phyloP scores from a whole-genome alignment of 2,888 invertebrate genomes.

The Noctua pronuba region DNA sequence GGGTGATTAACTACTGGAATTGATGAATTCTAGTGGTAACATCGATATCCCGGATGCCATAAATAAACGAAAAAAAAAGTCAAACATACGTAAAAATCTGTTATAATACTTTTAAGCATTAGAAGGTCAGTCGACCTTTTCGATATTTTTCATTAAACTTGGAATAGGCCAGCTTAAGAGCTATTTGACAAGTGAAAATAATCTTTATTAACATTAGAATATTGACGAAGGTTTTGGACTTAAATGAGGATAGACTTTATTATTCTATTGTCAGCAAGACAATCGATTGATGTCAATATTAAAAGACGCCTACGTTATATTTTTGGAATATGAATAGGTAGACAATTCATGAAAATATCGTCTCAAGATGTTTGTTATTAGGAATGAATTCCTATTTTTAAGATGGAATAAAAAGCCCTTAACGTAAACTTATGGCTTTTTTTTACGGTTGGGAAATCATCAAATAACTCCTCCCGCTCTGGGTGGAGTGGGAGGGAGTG shows the following conservation, averaged over 20 bases:
- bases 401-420: background rate
- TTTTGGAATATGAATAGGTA: too few relatives aligned
- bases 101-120: background rate
- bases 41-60: too few relatives aligned
- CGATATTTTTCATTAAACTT: background rate
- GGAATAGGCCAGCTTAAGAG: background rate
- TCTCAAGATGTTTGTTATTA: background rate
- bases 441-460: too few relatives aligned
- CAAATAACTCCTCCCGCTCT: too few relatives aligned
- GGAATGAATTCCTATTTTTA: background rate
- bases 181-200: background rate
- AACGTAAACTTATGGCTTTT: too few relatives aligned
- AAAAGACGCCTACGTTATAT: background rate
- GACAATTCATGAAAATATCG: background rate
- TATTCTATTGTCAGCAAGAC: background rate
- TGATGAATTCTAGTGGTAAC: background rate
- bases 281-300: background rate
- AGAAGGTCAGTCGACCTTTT: background rate
- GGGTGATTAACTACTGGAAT: too few relatives aligned
- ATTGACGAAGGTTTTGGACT: background rate
- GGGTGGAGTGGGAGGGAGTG: too few relatives aligned
- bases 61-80: too few relatives aligned
- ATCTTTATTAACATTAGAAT: background rate
- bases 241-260: background rate
- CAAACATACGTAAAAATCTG: background rate